Conservation (phyloP, 2,888 invertebrate species). For the Apamea epomidion region DNA sequence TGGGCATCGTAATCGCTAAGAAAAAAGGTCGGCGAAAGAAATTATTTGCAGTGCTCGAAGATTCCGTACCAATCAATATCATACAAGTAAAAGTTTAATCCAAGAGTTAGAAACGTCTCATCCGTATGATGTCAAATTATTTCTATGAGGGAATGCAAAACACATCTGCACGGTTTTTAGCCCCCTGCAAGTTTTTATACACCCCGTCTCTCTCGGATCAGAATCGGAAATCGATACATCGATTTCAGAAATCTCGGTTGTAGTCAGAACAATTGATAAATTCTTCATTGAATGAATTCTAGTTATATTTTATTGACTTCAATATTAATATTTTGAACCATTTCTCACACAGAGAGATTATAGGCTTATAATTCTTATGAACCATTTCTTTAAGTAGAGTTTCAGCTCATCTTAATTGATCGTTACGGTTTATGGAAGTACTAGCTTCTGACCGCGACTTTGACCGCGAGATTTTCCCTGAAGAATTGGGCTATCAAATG, state of each 20-base stretch:
- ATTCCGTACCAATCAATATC: background rate
- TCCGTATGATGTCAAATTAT: background rate
- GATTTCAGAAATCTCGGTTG: slow-evolving; percentile 1
- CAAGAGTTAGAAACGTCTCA: background rate
- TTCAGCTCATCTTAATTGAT: background rate
- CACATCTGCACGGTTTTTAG: background rate
- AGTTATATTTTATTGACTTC: background rate
- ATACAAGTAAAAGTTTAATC: background rate
- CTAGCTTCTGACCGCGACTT: no score
- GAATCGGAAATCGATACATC: background rate
- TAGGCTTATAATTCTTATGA: background rate
- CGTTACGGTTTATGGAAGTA: no score
- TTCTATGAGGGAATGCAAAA: background rate
- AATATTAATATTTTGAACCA: background rate
- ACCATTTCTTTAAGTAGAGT: background rate
- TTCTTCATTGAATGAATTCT: background rate
- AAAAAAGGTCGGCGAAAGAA: background rate
- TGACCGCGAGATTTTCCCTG: no score
- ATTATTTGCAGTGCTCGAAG: slow-evolving; percentile 8
- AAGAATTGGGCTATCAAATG: background rate
- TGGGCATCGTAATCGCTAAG: background rate
- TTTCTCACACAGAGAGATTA: background rate
- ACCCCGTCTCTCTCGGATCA: background rate
- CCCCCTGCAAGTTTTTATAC: background rate
- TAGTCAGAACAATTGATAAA: background rate